These are phyloP conservation scores for Cepphus grylle DNA, from an alignment of 2,113 vertebrate species.

Conservation along the genomic window DNA sequence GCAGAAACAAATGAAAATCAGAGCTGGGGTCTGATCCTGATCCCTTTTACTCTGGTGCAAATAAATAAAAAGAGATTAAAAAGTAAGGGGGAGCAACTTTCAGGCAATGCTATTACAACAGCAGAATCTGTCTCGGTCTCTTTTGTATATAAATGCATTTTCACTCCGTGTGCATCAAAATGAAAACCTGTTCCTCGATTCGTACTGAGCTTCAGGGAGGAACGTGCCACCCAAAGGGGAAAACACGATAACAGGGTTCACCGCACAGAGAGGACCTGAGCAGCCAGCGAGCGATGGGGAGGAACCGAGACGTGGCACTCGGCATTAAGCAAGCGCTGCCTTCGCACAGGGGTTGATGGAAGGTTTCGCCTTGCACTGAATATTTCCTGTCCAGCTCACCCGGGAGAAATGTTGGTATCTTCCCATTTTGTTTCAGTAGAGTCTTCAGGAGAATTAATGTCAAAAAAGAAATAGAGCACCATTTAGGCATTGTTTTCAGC, in stretches of 20 bases:
- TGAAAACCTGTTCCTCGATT: background rate
- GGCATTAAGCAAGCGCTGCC: background rate
- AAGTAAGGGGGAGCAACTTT: background rate
- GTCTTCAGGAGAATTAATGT: constrained; percentile 43
- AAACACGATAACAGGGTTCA: background rate
- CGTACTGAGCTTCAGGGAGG: background rate
- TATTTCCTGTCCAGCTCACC: background rate
- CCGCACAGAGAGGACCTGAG: background rate
- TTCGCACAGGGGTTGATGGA: background rate
- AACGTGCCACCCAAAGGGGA: constrained; percentile 33
- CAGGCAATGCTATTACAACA: background rate
- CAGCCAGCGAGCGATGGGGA: background rate
- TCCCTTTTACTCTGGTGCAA: background rate
- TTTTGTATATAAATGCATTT: background rate
- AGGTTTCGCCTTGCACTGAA: background rate
- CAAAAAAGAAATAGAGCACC: constrained; percentile 12
- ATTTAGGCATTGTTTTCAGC: background rate
- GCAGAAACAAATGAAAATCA: background rate
- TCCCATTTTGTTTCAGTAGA: constrained; percentile 11
- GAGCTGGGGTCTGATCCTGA: background rate
- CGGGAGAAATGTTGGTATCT: background rate
- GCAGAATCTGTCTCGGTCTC: background rate
- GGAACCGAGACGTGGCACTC: background rate
- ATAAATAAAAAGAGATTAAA: background rate
- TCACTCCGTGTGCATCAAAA: background rate